Evolutionary conservation across 92 coral and sea anemone genomes (phyloP).

Genomic region (Phenganax subtilis): DNA sequence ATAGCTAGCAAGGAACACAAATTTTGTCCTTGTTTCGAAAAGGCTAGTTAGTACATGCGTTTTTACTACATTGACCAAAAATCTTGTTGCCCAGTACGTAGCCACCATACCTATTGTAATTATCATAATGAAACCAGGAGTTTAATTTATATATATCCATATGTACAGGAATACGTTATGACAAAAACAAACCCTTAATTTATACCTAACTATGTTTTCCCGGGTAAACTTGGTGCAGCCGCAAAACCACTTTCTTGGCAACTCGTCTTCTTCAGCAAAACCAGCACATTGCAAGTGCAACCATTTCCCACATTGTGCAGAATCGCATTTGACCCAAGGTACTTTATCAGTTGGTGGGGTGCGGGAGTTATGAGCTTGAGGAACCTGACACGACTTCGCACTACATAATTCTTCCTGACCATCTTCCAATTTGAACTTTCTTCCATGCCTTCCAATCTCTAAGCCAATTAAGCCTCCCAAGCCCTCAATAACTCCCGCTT

Average conservation of each 20-base stretch:
- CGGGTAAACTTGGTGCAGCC: conserved; percentile 11
- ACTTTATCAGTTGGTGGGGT: background rate
- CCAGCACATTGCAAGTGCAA: conserved; percentile 8
- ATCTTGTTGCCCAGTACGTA: background rate
- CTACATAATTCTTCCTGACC: conserved; percentile 12
- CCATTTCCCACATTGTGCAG: background rate
- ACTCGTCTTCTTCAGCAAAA: background rate
- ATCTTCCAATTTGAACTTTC: background rate
- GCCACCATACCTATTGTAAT: no score
- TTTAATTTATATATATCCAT: background rate
- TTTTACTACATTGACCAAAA: background rate
- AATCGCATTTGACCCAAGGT: background rate
- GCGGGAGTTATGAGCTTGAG: conserved; percentile 1
- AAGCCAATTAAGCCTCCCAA: conserved; percentile 4
- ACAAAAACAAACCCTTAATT: background rate
- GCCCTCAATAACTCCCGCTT: background rate
- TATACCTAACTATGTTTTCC: background rate
- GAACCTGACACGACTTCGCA: conserved; percentile 19
- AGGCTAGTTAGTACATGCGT: no score
- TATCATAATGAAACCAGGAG: background rate
- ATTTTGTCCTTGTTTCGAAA: no score
- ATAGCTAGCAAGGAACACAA: no score
- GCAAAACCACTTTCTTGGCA: conserved; percentile 22
- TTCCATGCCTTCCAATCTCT: background rate
- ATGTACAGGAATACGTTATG: background rate